Base-by-base conservation (phyloP, 2,113 vertebrate species). In the Centropristis striata region DNA sequence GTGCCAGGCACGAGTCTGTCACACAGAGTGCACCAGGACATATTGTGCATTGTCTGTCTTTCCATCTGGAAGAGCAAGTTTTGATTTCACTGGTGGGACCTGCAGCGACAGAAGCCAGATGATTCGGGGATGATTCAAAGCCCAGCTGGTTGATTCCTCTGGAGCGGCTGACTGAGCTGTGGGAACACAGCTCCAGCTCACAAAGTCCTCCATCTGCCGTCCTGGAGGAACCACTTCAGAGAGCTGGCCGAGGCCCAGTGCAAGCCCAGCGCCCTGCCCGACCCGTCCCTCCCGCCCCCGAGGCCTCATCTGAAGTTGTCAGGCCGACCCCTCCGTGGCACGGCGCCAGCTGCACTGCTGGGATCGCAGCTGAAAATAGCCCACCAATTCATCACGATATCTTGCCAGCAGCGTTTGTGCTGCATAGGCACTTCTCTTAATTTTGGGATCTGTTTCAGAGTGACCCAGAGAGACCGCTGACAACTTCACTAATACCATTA, bases 331-430 rank as follows among this genome's bases (percentile, higher is more conserved):
- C 83, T 80, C 42, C 0, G 68, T 92, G 91, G 92, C 87, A 57
- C 18, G 1, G 61, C 10, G 88, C 92, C 92, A 93, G 76, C 66
- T 27, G 21, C 50, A 25, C 88, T 74, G 82, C 82, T 71, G 85
- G 72, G 79, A 89, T 86, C 82, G 21, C 57, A 41, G 80, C 91
- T 87, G 78, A 92, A 95, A 94, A 95, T 95, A 94, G 83, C 87
- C 59, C 75, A 77, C 73, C 81, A 75, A 90, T 93, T 93, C 85
- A 94, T 94, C 91, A 92, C 58, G n/a, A 76, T 54, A 51, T 82
- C 77, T 72, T 71, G 81, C 88, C 88, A 92, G 85, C 71, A 78
- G 83, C 7, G 5, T 69, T 87, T 72, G 68, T 85, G 89, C 86
- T 86, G 67, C 74, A 80, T 86, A 61, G 75, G 72, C 90, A 88